Evolutionary conservation across 92 coral and sea anemone genomes (phyloP), one percentile per base, ranked within the genome.

Genomic region (Epizoanthus ramosus): DNA sequence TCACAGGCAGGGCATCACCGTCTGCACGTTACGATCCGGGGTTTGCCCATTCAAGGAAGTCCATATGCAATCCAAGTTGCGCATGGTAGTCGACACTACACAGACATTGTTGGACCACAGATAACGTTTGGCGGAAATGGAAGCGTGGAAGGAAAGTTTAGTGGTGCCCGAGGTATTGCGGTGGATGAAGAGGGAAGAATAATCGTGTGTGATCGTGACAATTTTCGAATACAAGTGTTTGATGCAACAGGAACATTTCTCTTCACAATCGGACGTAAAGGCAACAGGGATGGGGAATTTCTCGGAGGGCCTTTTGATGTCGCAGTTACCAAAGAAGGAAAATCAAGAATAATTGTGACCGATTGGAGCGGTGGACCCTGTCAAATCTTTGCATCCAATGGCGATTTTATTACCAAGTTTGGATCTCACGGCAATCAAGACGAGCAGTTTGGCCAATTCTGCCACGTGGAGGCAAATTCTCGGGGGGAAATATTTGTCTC

Each of bases 171-270:
- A 24, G 93, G 93, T 13, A 25, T 90, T 15, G 23, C 93, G 12
- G 87, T 87, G 5, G 93, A 84, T 64, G 70, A 70, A 14, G 79
- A 76, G 16, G 89, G 89, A 75, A 66, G 89, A 58, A 72, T 87
- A 23, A 47, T 84, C 21, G 93, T 90, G 13, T 87, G 93, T 75
- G 93, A 90, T 52, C 88, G 91, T 3, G 85, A 90, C 52, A 90
- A 90, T 57, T 89, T 84, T 15, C 87, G 93, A 16, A 85, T 90
- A 24, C 91, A 90, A 68, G 77, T 87, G 14, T 90, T 90, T 83
- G 86, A 79, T 58, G 25, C 84, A 31, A 71, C 77, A 1, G 93
- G 93, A 43, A 65, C 79, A 33, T 87, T 84, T 37, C 54, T 84
- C 25, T 90, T 87, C 18, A 21, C 60, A 28, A 83, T 90, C 64